A percentile compares a stretch with the other conserved stretches of the same genome.
Evolutionary conservation across 1,140 invertebrate species (phyloP).

Genomic region (Adelges cooleyi): DNA sequence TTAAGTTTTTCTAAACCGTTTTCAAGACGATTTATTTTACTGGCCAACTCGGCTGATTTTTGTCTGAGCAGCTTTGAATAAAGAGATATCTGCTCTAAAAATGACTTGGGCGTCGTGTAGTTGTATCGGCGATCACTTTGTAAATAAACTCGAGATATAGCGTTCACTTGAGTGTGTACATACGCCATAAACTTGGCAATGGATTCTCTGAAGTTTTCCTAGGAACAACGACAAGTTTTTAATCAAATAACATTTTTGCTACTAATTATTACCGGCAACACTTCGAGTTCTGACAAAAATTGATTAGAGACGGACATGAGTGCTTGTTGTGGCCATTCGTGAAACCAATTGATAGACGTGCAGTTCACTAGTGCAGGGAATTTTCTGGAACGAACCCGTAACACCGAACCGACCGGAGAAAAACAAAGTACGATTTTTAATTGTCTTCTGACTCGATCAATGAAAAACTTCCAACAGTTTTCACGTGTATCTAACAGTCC

Average conservation of each 20-base stretch:
- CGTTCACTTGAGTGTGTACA: constrained; percentile 85
- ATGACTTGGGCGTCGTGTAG: constrained; percentile 95
- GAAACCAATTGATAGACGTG: constrained; percentile 94
- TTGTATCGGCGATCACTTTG: constrained; percentile 85
- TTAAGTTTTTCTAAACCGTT: constrained; percentile 86
- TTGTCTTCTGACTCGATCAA: constrained; percentile 80
- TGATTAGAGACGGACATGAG: constrained; percentile 81
- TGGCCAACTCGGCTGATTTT: constrained; percentile 68
- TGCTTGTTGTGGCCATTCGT: constrained; percentile 95
- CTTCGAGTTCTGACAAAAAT: constrained; percentile 71
- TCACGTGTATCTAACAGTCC: constrained; percentile 80
- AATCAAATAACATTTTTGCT: neutral
- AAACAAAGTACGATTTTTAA: constrained; percentile 88
- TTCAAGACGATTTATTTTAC: constrained; percentile 75
- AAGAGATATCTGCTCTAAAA: constrained; percentile 87
- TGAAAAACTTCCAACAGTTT: constrained; percentile 96
- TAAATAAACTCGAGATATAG: constrained; percentile 73
- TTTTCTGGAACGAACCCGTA: constrained; percentile 80
- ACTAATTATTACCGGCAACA: constrained; percentile 53
- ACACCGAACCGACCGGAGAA: constrained; percentile 83
- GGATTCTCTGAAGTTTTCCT: constrained; percentile 57
- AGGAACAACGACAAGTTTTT: constrained; percentile 30
- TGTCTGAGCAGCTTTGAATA: constrained; percentile 75
- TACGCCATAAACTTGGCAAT: constrained; percentile 88
- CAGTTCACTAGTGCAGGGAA: constrained; percentile 93